These are phyloP conservation scores for Echinarachnius parma DNA, from an alignment of 53 echinoderm and acorn worm species.

Conservation along the genomic window DNA sequence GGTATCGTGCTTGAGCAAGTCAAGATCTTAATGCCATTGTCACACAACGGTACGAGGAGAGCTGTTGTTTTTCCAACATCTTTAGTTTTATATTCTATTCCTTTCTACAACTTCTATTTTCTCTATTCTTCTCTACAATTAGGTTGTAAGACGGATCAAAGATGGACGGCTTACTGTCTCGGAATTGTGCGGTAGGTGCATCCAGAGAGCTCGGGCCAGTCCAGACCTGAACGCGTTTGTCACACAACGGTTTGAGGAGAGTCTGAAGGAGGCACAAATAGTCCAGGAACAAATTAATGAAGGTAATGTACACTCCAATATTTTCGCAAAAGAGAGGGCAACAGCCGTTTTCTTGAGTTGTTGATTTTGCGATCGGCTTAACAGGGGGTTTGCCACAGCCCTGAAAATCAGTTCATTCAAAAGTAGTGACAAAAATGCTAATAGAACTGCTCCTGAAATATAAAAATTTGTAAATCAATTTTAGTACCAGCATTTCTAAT, in stretches of 20 bases:
- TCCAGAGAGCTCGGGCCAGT: slow-evolving; percentile 51
- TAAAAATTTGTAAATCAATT: too few species aligned
- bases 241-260: slow-evolving; percentile 57
- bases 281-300: slow-evolving; percentile 47
- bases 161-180: slow-evolving; percentile 60
- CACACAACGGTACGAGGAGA: too few species aligned
- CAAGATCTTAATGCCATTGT: slow-evolving; percentile 69
- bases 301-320: slow-evolving; percentile 33
- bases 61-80: too few species aligned
- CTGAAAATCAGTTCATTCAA: too few species aligned
- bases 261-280: slow-evolving; percentile 52
- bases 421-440: too few species aligned
- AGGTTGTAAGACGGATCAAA: slow-evolving; percentile 58
- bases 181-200: slow-evolving; percentile 65
- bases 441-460: neutral
- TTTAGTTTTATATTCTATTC: too few species aligned
- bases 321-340: neutral
- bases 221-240: slow-evolving; percentile 73
- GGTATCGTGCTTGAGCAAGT: slow-evolving; percentile 56
- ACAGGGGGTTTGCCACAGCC: too few species aligned
- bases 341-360: too few species aligned
- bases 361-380: too few species aligned
- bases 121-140: too few species aligned
- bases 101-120: too few species aligned
- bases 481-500: too few species aligned